These are phyloP conservation scores for Poeciliopsis paucimaculata DNA, from an alignment of 2,797 vertebrate species.

Conservation along the genomic window DNA sequence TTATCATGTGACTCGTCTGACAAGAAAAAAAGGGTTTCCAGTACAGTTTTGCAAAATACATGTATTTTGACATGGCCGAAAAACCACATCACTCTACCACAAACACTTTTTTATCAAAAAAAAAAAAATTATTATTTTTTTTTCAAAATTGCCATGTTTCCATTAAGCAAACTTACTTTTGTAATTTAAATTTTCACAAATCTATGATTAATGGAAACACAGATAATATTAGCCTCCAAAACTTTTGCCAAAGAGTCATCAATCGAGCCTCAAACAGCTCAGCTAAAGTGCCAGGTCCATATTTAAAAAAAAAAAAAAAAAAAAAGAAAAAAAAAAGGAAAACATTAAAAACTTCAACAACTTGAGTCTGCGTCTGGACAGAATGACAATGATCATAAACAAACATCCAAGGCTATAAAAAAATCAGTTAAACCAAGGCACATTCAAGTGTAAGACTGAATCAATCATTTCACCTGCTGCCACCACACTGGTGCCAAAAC, in stretches of 20 bases:
- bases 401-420: background rate
- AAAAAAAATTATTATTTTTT: too few relatives aligned
- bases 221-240: background rate
- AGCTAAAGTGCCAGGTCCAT: background rate
- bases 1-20: too few relatives aligned
- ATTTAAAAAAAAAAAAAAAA: background rate
- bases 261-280: background rate
- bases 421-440: background rate
- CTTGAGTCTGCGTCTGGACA: background rate
- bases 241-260: background rate
- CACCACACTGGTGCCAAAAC: slow-evolving; percentile 2
- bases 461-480: background rate
- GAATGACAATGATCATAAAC: background rate
- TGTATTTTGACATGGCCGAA: too few relatives aligned
- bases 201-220: too few relatives aligned
- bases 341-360: background rate
- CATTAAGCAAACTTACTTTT: too few relatives aligned
- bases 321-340: too few relatives aligned
- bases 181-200: too few relatives aligned
- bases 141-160: too few relatives aligned
- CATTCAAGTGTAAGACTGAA: background rate
- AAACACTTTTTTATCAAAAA: too few relatives aligned
- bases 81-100: too few relatives aligned
- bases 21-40: too few relatives aligned
- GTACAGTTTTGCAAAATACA: too few relatives aligned